A percentile compares a stretch with the other conserved stretches of the same genome.
These are phyloP conservation scores for Leptoclinus maculatus DNA, from an alignment of 2,797 vertebrate species.

Conservation along the genomic window DNA sequence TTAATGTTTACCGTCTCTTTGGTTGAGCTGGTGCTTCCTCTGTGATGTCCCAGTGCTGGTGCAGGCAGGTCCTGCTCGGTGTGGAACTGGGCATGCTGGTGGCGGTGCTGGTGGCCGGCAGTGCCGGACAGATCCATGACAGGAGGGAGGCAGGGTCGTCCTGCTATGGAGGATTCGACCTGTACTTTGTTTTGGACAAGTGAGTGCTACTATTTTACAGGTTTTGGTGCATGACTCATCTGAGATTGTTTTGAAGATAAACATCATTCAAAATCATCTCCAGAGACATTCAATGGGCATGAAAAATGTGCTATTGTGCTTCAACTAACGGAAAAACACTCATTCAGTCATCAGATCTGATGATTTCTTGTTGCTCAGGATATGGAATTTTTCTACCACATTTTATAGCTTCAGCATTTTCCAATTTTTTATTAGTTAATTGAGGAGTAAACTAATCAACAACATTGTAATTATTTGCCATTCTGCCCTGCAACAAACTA, in stretches of 20 bases:
- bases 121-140: conserved; percentile 83
- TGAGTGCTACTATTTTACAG: conserved; percentile 83
- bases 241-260: conserved; percentile 32
- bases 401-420: background rate
- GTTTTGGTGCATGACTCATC: conserved; percentile 34
- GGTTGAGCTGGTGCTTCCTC: conserved; percentile 24
- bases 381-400: background rate
- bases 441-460: background rate
- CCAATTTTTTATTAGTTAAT: background rate
- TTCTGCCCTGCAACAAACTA: background rate
- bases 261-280: conserved; percentile 4
- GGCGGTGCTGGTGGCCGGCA: conserved; percentile 76
- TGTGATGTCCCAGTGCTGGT: conserved; percentile 74
- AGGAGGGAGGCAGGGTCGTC: conserved; percentile 89
- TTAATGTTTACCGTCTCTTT: conserved; percentile 32
- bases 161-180: conserved; percentile 97
- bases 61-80: conserved; percentile 71
- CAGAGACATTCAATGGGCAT: background rate
- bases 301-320: background rate
- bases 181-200: conserved; percentile 99
- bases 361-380: background rate
- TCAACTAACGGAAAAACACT: background rate
- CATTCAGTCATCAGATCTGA: background rate
- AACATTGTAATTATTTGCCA: background rate
- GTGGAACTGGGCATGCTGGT: conserved; percentile 81